These are phyloP conservation scores for Xestia rhomboidea DNA, from an alignment of 2,888 invertebrate genomes.

Conservation along the genomic window DNA sequence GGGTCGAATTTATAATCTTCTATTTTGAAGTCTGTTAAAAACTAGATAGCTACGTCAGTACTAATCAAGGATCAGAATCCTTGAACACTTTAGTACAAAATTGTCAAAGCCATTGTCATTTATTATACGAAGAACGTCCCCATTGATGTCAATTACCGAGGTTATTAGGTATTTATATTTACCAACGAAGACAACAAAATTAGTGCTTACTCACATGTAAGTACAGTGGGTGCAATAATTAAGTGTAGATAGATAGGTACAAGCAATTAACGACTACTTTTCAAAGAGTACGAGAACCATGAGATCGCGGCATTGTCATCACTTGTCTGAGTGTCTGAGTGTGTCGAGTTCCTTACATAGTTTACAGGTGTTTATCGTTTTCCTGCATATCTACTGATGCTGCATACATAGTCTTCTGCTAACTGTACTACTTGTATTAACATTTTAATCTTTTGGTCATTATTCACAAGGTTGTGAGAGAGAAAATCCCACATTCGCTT, in stretches of 20 bases:
- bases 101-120: no score
- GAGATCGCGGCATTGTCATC: not conserved
- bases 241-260: not conserved
- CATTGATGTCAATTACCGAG: not conserved
- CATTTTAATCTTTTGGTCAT: not conserved
- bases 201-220: not conserved
- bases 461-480: not conserved
- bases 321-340: not conserved
- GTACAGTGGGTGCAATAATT: not conserved
- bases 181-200: not conserved
- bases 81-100: no score
- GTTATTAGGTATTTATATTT: not conserved
- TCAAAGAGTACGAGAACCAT: not conserved
- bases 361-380: not conserved
- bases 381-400: not conserved
- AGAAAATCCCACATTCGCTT: constrained; percentile 6
- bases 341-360: not conserved
- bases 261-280: not conserved
- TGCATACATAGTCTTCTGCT: not conserved
- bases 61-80: no score
- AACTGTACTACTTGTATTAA: not conserved
- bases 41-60: not conserved
- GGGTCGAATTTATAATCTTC: no score
- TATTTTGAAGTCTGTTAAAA: not conserved
- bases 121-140: not conserved